Evolutionary conservation across 2,888 invertebrate genomes (phyloP), one percentile per base, ranked within the genome.

Genomic region (Elmis aenea): DNA sequence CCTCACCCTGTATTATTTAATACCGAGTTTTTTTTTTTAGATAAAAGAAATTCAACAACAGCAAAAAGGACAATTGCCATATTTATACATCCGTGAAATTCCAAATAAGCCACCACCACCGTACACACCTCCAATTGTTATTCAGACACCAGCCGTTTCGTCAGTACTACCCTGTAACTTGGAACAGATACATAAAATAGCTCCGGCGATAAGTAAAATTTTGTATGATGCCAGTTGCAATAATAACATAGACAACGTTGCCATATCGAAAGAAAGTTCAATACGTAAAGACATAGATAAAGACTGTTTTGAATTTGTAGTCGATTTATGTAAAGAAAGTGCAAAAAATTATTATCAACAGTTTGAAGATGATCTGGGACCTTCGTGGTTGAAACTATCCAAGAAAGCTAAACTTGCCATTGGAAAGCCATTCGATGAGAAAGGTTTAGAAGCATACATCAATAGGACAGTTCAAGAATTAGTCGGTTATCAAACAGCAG

Each of bases 91-190:
- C 24, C 65, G 83, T 26, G 81, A 81, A 63, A 81, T 83, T 44
- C 83, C 83, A 3, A 82, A 83, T 58, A 83, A 83, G 57, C 82
- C 84, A 5, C 84, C 85, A 2, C 84, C 85, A 0, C 84, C 85
- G 0, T 85, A 85, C 62, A 81, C 79, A 1, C 81, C 83, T 4
- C 82, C 81, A 1, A 63, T 68, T 2, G 52, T 58, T 21, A 50
- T 52, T 1, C 59, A 64, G 11, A 57, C 65, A 3, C 59, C 61
- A 5, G 59, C 60, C 12, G 35, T 42, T 2, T 28, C 37, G 3
- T 48, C 59, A 5, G 20, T 42, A 13, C 32, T 44, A 6, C 37
- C 44, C 5, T 34, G 67, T 1, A 66, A 66, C 13, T 57, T 66
- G 22, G 69, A 71, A 11, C 71, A 74, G 50, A 57, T 75, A 1